A percentile compares a stretch with the other conserved stretches of the same genome.
Conservation (phyloP, 1,140 invertebrate genomes). For the Drosophila orena region DNA sequence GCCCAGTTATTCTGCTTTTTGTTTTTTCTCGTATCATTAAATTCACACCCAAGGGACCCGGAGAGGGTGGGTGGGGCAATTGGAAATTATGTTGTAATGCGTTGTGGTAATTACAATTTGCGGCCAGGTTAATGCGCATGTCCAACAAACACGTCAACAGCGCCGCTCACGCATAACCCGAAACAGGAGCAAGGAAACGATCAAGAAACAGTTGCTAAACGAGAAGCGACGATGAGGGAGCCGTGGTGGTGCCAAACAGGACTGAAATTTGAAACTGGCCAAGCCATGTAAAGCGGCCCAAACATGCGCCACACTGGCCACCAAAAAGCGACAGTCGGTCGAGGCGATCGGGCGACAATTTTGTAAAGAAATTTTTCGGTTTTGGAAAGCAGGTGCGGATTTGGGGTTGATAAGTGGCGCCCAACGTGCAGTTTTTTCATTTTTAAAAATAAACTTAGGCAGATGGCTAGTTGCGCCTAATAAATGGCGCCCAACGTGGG, state of each 20-base stretch:
- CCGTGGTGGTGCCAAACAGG: conserved; percentile 29
- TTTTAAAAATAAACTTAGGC: too few relatives aligned
- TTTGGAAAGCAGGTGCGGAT: conserved; percentile 44
- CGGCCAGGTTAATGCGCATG: conserved; percentile 80
- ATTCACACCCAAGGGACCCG: conserved; percentile 65
- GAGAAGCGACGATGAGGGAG: not conserved
- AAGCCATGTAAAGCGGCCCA: conserved; percentile 75
- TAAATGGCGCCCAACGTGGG: too few relatives aligned
- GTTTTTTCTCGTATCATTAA: conserved; percentile 61
- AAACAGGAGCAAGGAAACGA: conserved; percentile 46
- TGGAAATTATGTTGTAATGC: conserved; percentile 82
- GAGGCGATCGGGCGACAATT: conserved; percentile 67
- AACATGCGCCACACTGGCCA: conserved; percentile 79
- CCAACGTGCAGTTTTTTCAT: not conserved
- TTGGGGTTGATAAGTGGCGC: not conserved
- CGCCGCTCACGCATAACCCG: conserved; percentile 47
- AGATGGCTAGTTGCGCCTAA: too few relatives aligned
- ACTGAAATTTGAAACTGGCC: conserved; percentile 81
- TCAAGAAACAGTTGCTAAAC: conserved; percentile 27
- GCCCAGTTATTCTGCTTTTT: not conserved
- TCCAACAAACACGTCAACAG: conserved; percentile 79
- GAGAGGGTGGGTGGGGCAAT: conserved; percentile 35
- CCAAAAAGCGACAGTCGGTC: conserved; percentile 52
- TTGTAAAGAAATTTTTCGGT: conserved; percentile 46
- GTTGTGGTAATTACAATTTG: conserved; percentile 83